These are phyloP conservation scores for Macrotis lagotis DNA, from an alignment of 2,113 vertebrate genomes.

Conservation along the genomic window DNA sequence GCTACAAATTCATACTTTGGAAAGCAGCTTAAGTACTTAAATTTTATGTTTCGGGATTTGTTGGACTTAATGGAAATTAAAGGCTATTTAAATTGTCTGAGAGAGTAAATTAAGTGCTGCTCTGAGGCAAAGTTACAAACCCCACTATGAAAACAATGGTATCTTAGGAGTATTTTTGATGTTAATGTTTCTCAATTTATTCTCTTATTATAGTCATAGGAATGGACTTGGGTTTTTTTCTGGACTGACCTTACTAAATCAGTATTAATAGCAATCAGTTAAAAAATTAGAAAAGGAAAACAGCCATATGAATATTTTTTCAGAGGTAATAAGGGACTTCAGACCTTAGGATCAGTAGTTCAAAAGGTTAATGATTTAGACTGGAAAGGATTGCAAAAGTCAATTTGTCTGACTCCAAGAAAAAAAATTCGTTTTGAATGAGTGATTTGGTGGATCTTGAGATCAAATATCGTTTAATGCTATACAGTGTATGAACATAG, in stretches of 20 bases:
- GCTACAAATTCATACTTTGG: conserved; percentile 49
- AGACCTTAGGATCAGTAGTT: too few species aligned
- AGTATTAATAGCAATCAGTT: conserved; percentile 30
- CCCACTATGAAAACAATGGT: conserved; percentile 3
- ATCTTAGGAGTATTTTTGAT: not conserved
- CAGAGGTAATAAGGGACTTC: too few species aligned
- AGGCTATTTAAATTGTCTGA: conserved; percentile 49
- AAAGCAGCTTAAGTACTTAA: conserved; percentile 69
- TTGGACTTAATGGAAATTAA: conserved; percentile 53
- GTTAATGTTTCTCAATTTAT: conserved; percentile 17
- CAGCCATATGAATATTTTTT: too few species aligned
- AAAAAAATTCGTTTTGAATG: too few species aligned
- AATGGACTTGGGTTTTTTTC: conserved; percentile 9
- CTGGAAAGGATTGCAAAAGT: too few species aligned
- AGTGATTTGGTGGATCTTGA: too few species aligned
- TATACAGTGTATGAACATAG: too few species aligned
- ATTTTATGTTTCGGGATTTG: conserved; percentile 72
- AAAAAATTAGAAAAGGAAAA: not conserved
- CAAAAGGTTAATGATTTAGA: too few species aligned
- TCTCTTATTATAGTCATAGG: conserved; percentile 39
- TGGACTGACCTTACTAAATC: conserved; percentile 29
- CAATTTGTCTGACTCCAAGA: too few species aligned
- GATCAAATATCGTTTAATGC: too few species aligned
- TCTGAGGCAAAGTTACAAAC: conserved; percentile 40
- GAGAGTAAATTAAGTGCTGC: conserved; percentile 24